Conservation (phyloP, 2,888 invertebrate genomes). For the Clivina fossor region DNA sequence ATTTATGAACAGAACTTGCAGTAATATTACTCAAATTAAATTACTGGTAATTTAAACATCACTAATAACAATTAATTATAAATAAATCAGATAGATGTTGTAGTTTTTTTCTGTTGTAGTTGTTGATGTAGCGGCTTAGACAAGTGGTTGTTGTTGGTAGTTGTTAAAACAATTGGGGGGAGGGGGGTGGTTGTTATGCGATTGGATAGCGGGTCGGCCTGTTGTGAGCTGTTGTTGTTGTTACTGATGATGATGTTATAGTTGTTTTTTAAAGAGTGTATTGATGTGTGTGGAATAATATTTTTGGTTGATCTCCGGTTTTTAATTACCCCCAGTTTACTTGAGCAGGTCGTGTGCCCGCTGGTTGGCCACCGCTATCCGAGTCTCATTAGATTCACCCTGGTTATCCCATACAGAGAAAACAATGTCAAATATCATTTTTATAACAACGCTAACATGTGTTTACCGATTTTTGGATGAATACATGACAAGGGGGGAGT, state of each 20-base stretch:
- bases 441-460: no score
- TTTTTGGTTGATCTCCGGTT: no score
- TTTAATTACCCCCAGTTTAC: conserved; percentile 64
- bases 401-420: conserved; percentile 50
- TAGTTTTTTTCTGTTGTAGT: no score
- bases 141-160: conserved; percentile 46
- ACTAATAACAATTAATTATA: no score
- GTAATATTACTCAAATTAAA: no score
- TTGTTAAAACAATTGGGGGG: conserved; percentile 49
- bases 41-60: no score
- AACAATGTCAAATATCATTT: conserved; percentile 29
- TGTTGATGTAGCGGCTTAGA: no score
- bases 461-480: no score
- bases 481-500: no score
- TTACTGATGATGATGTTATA: conserved; percentile 46
- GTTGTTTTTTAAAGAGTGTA: conserved; percentile 45
- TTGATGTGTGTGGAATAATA: no score
- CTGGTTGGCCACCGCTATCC: conserved; percentile 96
- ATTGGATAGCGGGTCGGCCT: conserved; percentile 34
- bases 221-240: conserved; percentile 39
- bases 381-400: conserved; percentile 91
- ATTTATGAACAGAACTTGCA: no score
- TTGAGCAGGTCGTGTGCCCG: conserved; percentile 95
- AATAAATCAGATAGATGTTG: no score
- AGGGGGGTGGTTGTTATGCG: conserved; percentile 25